Evolutionary conservation across 2,888 invertebrate genomes (phyloP), one percentile per base, ranked within the genome.

Genomic region (Latrodectus elegans): DNA sequence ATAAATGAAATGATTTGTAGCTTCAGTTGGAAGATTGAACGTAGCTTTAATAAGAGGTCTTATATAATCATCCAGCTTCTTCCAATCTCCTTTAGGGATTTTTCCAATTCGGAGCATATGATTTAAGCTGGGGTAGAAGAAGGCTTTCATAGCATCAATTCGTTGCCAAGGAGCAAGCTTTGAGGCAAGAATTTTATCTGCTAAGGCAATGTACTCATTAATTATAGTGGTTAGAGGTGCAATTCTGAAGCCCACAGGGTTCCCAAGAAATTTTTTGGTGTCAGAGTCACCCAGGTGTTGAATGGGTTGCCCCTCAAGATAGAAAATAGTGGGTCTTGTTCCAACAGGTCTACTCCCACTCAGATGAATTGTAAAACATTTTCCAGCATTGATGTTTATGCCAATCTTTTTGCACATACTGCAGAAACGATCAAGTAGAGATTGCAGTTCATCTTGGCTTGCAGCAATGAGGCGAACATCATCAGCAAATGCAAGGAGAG

Each of bases 401-500:
- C 11, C 12, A 6, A 1, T 15, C 4, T 38, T 51, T 10, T 10
- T 72, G 38, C 8, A n/a, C 49, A 15, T 17, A 1, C 4, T 6
- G 0, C 6, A 4, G 4, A 14, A 6, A 14, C 1, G 53, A 1
- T 73, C 53, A 0, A 75, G 11, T 9, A 17, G 38, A 8, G 64
- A 11, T 64, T 89, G 89, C 26, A 91, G 85, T 1, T 76, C 78
- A 12, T 22, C 77, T 1, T 80, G 55, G 11, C 64, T 77, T 17
- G 26, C n/a, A 2, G 88, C 84, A 0, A 90, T 11, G 2, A 91
- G 81, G 15, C 84, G 84, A 9, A 90, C 52, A 85, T 91, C 91
- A 81, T 91, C 91, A 0, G 91, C 91, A 72, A 89, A 91, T 2
- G 90, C 85, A 2, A 89, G 38, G n/a, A 86, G 22, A 10, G 1